Evolutionary conservation across 2,113 vertebrate species (phyloP).

Genomic region (Aplodontia rufa): DNA sequence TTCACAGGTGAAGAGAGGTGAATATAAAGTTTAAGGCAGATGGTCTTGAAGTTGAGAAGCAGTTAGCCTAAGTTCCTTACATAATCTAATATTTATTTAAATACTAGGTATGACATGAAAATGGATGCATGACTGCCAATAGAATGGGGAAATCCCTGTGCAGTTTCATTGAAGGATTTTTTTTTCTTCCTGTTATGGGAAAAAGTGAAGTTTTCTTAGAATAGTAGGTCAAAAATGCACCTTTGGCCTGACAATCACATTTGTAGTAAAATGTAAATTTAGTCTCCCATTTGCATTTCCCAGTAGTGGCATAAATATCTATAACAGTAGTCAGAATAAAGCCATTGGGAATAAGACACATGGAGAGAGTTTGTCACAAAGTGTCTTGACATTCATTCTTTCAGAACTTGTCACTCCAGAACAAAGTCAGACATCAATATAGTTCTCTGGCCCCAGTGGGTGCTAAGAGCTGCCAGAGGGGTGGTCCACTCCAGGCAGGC

Average conservation of each 20-base stretch:
- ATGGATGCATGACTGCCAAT: not conserved
- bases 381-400: not conserved
- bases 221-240: not conserved
- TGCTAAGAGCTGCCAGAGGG: not conserved
- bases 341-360: constrained; percentile 30
- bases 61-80: not conserved
- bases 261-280: constrained; percentile 26
- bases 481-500: not conserved
- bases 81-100: constrained; percentile 31
- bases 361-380: constrained; percentile 31
- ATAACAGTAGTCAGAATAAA: constrained; percentile 38
- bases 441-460: not conserved
- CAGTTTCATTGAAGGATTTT: not conserved
- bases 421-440: constrained; percentile 5
- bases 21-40: not conserved
- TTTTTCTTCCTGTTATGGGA: constrained; percentile 12
- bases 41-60: not conserved
- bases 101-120: not conserved
- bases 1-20: not conserved
- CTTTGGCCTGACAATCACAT: constrained; percentile 37
- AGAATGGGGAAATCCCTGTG: not conserved
- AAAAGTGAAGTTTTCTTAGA: constrained; percentile 39
- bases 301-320: not conserved
- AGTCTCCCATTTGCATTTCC: constrained; percentile 14
- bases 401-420: constrained; percentile 42